phyloP scores from a whole-genome alignment of 2,888 invertebrate species.

The Drosophila histrio region DNA sequence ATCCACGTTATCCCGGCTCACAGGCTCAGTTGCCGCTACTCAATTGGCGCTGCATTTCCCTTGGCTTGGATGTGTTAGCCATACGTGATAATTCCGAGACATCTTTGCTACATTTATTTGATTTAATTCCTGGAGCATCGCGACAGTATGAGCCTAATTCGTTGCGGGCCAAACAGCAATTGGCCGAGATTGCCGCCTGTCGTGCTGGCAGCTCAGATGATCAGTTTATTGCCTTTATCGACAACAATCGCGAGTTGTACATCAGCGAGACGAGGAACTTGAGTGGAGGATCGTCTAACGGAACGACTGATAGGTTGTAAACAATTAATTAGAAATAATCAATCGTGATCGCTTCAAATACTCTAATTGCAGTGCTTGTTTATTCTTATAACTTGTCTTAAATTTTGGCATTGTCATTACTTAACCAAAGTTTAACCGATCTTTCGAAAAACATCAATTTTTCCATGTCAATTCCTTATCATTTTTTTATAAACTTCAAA shows the following conservation, averaged over 20 bases:
- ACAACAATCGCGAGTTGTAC: constrained; percentile 94
- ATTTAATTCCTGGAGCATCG: constrained; percentile 86
- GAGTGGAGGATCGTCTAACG: constrained; percentile 33
- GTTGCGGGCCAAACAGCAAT: constrained; percentile 87
- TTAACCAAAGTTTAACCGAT: background rate
- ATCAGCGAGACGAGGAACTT: constrained; percentile 86
- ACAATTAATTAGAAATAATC: background rate
- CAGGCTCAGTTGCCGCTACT: constrained; percentile 90
- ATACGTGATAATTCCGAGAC: constrained; percentile 93
- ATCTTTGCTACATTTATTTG: constrained; percentile 94
- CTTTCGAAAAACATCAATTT: no score
- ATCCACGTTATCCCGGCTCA: constrained; percentile 93
- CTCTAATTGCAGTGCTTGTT: background rate
- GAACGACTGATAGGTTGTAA: background rate
- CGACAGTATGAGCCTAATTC: constrained; percentile 89
- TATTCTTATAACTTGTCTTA: background rate
- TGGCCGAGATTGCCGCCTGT: constrained; percentile 93
- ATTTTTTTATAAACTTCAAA: no score
- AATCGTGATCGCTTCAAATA: background rate
- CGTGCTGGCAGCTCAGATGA: constrained; percentile 92
- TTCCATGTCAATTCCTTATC: no score
- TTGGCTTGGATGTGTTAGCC: constrained; percentile 94
- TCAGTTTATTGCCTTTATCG: constrained; percentile 93
- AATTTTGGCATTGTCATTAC: background rate
- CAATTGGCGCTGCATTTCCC: constrained; percentile 89